A percentile compares a stretch with the other conserved stretches of the same genome.
These are phyloP conservation scores for Prenolepis imparis DNA, from an alignment of 2,888 invertebrate species.

Conservation along the genomic window DNA sequence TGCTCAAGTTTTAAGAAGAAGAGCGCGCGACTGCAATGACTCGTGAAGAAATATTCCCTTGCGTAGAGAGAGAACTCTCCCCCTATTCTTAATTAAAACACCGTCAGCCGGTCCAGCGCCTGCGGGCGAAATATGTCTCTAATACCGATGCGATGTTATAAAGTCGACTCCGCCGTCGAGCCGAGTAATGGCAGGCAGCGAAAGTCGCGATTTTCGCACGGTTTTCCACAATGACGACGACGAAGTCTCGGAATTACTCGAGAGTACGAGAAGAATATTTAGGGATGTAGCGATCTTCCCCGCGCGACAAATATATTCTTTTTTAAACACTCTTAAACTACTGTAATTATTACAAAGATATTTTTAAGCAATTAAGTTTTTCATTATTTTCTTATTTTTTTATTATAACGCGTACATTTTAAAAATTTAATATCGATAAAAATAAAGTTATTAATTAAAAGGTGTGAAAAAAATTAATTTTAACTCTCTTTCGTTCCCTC, in stretches of 20 bases:
- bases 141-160: slow-evolving; percentile 54
- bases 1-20: slow-evolving; percentile 25
- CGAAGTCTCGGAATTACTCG: slow-evolving; percentile 30
- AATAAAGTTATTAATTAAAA: slow-evolving; percentile 6
- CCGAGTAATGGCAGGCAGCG: slow-evolving; percentile 31
- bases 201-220: slow-evolving; percentile 28
- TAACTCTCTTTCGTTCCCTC: not conserved
- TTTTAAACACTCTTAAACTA: slow-evolving; percentile 15
- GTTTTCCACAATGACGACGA: slow-evolving; percentile 25
- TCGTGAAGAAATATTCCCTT: slow-evolving; percentile 65
- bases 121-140: slow-evolving; percentile 54
- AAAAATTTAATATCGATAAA: slow-evolving; percentile 6
- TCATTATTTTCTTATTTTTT: not conserved
- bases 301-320: slow-evolving; percentile 28
- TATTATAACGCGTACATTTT: not conserved
- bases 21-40: slow-evolving; percentile 42
- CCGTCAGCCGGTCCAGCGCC: slow-evolving; percentile 46
- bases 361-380: slow-evolving; percentile 26
- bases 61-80: slow-evolving; percentile 16
- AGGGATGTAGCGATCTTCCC: not conserved
- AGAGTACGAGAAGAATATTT: not conserved
- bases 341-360: slow-evolving; percentile 27
- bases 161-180: slow-evolving; percentile 43
- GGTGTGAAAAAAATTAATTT: slow-evolving; percentile 4
- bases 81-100: slow-evolving; percentile 68